Conservation (phyloP, 2,888 invertebrate species). For the Holacanthella duospinosa region DNA sequence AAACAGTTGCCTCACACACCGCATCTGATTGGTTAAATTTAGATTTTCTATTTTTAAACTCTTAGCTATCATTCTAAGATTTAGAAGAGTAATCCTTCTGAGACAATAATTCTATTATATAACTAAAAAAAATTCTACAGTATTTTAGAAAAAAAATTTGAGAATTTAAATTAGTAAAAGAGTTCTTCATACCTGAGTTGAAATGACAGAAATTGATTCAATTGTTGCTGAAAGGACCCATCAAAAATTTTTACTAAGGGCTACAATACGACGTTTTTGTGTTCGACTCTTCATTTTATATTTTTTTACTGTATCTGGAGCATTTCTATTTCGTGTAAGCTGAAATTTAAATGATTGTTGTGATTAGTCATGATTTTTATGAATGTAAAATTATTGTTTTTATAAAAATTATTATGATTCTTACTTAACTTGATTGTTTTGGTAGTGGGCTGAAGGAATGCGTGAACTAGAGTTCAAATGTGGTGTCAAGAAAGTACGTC, state of each 20-base stretch:
- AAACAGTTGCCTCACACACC: too few species aligned
- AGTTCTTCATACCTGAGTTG: too few species aligned
- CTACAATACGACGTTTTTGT: constrained; percentile 25
- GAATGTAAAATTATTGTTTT: neutral
- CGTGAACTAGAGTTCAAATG: constrained; percentile 80
- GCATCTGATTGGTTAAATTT: too few species aligned
- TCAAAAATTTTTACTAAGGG: constrained; percentile 22
- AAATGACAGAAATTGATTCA: neutral
- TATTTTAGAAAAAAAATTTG: too few species aligned
- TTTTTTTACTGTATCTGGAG: constrained; percentile 30
- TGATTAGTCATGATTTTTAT: neutral
- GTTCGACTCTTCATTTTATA: constrained; percentile 32
- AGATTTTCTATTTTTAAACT: too few species aligned
- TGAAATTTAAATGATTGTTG: neutral
- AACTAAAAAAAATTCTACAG: too few species aligned
- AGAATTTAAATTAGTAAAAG: too few species aligned
- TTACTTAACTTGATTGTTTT: neutral
- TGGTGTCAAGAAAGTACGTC: constrained; percentile 71
- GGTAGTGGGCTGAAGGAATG: constrained; percentile 56
- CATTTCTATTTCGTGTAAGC: constrained; percentile 35
- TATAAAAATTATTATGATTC: too few species aligned
- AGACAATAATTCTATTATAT: too few species aligned
- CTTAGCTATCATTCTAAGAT: too few species aligned
- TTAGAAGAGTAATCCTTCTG: too few species aligned
- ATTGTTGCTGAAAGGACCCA: constrained; percentile 14